phyloP scores from a whole-genome alignment of 2,113 vertebrate genomes.

The Burhinus bistriatus region DNA sequence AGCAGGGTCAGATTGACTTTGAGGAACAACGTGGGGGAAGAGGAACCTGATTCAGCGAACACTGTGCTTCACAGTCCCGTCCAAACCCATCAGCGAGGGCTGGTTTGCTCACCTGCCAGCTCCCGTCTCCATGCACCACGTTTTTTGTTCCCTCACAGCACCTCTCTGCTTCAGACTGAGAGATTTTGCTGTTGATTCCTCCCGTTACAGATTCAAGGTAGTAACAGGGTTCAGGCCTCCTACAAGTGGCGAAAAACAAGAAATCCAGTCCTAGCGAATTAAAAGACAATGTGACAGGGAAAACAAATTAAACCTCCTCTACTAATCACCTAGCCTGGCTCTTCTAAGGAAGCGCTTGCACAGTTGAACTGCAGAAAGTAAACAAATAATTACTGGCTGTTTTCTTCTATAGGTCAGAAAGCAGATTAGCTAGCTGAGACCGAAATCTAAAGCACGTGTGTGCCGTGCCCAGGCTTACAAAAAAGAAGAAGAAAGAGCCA shows the following conservation, averaged over 20 bases:
- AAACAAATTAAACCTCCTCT: background rate
- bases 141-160: background rate
- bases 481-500: background rate
- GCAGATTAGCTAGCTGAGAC: background rate
- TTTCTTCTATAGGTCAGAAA: conserved; percentile 8
- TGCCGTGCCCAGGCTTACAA: background rate
- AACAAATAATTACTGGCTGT: conserved; percentile 21
- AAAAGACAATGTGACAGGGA: background rate
- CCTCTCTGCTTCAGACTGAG: background rate
- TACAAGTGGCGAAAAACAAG: background rate
- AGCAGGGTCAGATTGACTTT: background rate
- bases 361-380: background rate
- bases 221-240: background rate
- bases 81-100: background rate
- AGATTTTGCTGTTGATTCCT: background rate
- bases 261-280: background rate
- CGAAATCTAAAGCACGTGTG: background rate
- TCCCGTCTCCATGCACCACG: background rate
- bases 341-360: background rate
- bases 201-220: background rate
- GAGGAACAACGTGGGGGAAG: background rate
- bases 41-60: background rate
- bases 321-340: background rate
- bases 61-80: background rate
- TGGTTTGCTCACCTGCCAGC: background rate